These are phyloP conservation scores for Brenthis daphne DNA, from an alignment of 2,888 invertebrate genomes.

Conservation along the genomic window DNA sequence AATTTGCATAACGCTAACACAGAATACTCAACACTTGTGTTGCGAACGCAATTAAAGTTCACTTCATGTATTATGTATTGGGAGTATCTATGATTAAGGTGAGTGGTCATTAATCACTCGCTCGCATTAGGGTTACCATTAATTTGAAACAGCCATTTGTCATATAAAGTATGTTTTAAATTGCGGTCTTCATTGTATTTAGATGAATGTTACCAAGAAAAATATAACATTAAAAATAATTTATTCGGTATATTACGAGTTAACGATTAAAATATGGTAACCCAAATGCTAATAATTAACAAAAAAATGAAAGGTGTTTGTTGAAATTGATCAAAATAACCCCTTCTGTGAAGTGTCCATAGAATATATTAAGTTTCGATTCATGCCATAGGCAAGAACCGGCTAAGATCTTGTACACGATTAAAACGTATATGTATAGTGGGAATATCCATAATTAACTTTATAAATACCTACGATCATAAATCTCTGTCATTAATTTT, in stretches of 20 bases:
- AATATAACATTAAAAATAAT: not conserved
- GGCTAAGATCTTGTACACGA: constrained; percentile 31
- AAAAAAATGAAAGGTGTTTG: constrained; percentile 16
- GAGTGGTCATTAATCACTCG: constrained; percentile 46
- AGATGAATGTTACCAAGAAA: not conserved
- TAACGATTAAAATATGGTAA: not conserved
- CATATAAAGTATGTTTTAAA: not conserved
- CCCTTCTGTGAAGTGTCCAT: not conserved
- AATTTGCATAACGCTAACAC: not conserved
- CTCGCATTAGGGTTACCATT: constrained; percentile 49
- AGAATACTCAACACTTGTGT: constrained; percentile 16
- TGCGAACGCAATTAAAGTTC: constrained; percentile 15
- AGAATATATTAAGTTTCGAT: constrained; percentile 12
- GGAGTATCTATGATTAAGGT: constrained; percentile 21
- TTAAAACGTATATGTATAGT: not conserved
- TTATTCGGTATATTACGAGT: not conserved
- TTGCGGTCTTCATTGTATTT: not conserved
- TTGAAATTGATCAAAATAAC: constrained; percentile 13
- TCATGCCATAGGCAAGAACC: constrained; percentile 48
- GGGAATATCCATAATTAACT: not conserved
- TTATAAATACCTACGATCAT: not conserved
- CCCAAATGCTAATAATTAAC: not conserved
- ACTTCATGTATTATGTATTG: constrained; percentile 26
- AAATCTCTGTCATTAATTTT: too few species aligned
- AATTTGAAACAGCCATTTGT: not conserved